phyloP scores from a whole-genome alignment of 2,888 invertebrate genomes.

The Lycocerus yunnanus region DNA sequence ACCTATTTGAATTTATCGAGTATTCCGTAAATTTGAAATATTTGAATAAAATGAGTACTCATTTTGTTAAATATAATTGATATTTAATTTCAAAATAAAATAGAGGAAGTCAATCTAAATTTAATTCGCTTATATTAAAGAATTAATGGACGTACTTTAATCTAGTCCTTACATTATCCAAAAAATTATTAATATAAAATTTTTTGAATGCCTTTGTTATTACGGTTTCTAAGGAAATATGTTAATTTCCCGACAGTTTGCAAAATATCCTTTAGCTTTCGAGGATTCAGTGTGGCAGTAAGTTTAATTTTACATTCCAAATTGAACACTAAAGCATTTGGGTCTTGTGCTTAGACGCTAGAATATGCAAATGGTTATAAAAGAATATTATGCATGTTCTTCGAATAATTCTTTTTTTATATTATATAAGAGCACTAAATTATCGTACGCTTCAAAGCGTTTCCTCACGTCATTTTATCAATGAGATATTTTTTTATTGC shows the following conservation, averaged over 20 bases:
- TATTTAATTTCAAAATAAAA: neutral
- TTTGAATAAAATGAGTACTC: neutral
- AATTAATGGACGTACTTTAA: neutral
- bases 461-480: neutral
- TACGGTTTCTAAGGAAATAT: neutral
- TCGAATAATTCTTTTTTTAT: neutral
- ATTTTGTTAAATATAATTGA: neutral
- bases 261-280: neutral
- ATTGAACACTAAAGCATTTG: slow-evolving; percentile 9
- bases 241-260: neutral
- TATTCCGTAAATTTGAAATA: neutral
- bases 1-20: no score
- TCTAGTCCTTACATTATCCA: neutral
- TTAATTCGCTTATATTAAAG: neutral
- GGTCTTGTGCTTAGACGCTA: slow-evolving; percentile 22
- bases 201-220: neutral
- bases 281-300: slow-evolving; percentile 2
- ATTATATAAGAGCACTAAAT: neutral
- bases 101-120: neutral
- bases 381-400: slow-evolving; percentile 10
- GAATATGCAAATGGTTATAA: slow-evolving; percentile 28
- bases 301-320: slow-evolving; percentile 34
- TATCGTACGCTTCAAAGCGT: neutral
- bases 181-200: neutral
- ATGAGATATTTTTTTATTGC: neutral